A percentile compares a stretch with the other conserved stretches of the same genome.
Conservation (phyloP, 2,797 vertebrate genomes). For the Acomys russatus region DNA sequence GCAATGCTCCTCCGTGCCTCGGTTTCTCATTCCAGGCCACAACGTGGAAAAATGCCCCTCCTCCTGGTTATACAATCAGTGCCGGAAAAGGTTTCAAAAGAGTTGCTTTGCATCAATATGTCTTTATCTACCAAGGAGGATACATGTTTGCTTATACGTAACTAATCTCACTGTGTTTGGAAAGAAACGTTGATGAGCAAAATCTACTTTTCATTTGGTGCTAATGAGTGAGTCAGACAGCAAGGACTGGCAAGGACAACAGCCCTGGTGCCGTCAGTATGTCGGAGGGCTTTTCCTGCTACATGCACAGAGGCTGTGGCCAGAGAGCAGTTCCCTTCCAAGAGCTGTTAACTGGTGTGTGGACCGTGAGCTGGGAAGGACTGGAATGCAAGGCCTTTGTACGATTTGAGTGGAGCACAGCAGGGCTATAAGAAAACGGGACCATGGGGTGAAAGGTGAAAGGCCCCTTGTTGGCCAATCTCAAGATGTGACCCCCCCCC, state of each 20-base stretch:
- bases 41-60: background rate
- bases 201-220: background rate
- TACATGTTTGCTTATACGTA: background rate
- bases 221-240: background rate
- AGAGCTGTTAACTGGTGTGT: background rate
- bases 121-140: background rate
- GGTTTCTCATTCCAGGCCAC: background rate
- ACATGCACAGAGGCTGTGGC: rapidly evolving
- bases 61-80: background rate
- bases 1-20: background rate
- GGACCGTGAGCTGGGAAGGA: background rate
- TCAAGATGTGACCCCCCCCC: background rate
- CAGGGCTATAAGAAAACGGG: background rate
- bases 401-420: too few relatives aligned
- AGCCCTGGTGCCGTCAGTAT: background rate
- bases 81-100: background rate
- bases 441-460: too few relatives aligned
- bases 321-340: background rate
- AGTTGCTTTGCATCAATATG: background rate
- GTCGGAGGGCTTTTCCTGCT: too few relatives aligned
- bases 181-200: background rate
- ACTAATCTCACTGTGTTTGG: background rate
- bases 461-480: background rate
- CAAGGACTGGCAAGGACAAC: background rate
- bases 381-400: background rate